Percentiles rank a stretch among this genome's conserved stretches.
phyloP scores from a whole-genome alignment of 2,888 invertebrate species.

The Gandaritis pyraliata region DNA sequence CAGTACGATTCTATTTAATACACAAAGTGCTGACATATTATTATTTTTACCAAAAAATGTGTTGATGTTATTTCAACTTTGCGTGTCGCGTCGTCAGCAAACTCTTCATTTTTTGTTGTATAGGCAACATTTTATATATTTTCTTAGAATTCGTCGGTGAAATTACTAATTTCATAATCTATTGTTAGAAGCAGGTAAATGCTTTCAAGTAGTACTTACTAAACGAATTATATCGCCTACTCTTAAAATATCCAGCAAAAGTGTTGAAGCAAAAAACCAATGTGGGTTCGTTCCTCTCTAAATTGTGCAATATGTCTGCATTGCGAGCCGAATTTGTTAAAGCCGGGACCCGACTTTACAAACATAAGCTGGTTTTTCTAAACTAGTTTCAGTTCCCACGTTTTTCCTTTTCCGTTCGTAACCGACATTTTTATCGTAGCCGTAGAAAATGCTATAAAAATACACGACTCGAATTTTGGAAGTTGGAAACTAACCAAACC shows the following conservation, averaged over 20 bases:
- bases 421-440: conserved; percentile 12
- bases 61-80: too few relatives aligned
- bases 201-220: too few relatives aligned
- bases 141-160: too few relatives aligned
- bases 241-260: conserved; percentile 26
- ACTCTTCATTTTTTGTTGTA: too few relatives aligned
- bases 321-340: conserved; percentile 31
- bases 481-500: neutral
- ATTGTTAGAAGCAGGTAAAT: too few relatives aligned
- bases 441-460: conserved; percentile 4
- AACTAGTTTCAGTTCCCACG: conserved; percentile 31
- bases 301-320: conserved; percentile 34
- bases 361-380: conserved; percentile 26
- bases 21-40: conserved; percentile 10
- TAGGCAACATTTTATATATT: too few relatives aligned
- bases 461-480: neutral
- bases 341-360: conserved; percentile 25
- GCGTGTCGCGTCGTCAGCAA: too few relatives aligned
- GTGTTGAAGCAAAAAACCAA: conserved; percentile 33
- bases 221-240: too few relatives aligned
- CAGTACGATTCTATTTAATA: conserved; percentile 17
- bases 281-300: conserved; percentile 21
- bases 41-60: neutral
- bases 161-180: too few relatives aligned
- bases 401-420: conserved; percentile 17